Percentiles rank a stretch among this genome's conserved stretches.
phyloP scores from a whole-genome alignment of 37 sponge, comb jelly and placozoan species.

The Halisarca cf. caerulea region DNA sequence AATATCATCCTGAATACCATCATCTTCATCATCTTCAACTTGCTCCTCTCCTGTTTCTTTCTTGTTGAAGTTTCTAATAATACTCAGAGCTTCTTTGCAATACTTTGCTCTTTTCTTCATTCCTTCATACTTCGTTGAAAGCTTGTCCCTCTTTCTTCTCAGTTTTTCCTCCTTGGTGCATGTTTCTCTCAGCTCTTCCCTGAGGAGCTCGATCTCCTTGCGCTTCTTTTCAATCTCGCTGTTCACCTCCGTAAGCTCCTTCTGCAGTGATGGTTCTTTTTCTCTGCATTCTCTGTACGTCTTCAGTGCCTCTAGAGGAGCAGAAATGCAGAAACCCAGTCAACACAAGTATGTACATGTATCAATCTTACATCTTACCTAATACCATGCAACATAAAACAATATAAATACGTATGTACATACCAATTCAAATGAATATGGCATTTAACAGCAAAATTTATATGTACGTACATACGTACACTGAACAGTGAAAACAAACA shows the following conservation, averaged over 20 bases:
- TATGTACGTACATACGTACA: neutral
- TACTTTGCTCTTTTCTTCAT: slow-evolving; percentile 19
- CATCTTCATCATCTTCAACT: slow-evolving; percentile 4
- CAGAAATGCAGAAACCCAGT: too few species aligned
- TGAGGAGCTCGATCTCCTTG: neutral
- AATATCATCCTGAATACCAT: slow-evolving; percentile 2
- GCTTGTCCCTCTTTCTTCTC: slow-evolving; percentile 4
- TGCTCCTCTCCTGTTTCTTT: neutral
- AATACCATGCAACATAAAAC: too few species aligned
- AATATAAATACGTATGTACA: neutral
- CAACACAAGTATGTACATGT: too few species aligned
- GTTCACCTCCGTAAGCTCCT: neutral
- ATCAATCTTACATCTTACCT: too few species aligned
- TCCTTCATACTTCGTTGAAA: neutral
- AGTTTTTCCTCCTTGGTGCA: slow-evolving; percentile 11
- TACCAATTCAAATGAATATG: neutral
- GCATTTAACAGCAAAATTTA: neutral
- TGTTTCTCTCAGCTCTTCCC: slow-evolving; percentile 4
- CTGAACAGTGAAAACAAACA: neutral
- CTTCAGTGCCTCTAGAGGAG: slow-evolving; percentile 11
- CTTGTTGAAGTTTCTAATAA: neutral
- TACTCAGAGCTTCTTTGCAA: slow-evolving; percentile 26
- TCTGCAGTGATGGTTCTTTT: neutral
- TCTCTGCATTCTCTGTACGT: neutral
- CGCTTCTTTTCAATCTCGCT: neutral